Evolutionary conservation across 2,888 invertebrate species (phyloP).

Genomic region (Melinaea menophilus): DNA sequence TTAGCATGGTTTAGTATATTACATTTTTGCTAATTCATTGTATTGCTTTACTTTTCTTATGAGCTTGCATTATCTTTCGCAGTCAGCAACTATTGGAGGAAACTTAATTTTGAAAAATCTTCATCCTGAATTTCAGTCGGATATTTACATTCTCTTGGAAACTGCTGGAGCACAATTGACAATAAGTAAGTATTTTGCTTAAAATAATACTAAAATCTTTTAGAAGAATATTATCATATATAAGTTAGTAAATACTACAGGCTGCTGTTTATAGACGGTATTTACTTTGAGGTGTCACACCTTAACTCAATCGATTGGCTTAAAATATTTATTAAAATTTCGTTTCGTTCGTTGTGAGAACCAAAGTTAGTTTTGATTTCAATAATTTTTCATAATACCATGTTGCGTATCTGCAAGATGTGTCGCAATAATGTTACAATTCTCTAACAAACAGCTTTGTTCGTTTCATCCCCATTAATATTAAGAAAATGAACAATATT

Average conservation of each 20-base stretch:
- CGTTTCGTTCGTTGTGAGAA: no score
- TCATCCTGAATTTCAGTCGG: slow-evolving; percentile 80
- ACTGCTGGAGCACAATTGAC: slow-evolving; percentile 72
- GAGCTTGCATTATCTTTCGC: slow-evolving; percentile 28
- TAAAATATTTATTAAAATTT: no score
- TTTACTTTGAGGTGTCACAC: no score
- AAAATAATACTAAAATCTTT: background rate
- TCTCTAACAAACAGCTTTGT: no score
- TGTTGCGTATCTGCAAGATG: no score
- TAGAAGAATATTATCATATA: background rate
- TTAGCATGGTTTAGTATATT: slow-evolving; percentile 51
- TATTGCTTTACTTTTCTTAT: background rate
- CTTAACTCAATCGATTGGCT: no score
- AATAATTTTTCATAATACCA: no score
- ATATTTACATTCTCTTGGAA: slow-evolving; percentile 80
- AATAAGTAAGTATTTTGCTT: slow-evolving; percentile 57
- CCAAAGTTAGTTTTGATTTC: background rate
- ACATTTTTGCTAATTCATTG: background rate
- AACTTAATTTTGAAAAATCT: slow-evolving; percentile 82
- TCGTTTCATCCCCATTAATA: no score
- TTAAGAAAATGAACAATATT: no score
- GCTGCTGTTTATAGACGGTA: no score
- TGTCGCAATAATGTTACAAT: no score
- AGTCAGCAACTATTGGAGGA: slow-evolving; percentile 81
- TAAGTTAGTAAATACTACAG: no score